Evolutionary conservation across 2,113 vertebrate species (phyloP), one percentile per base, ranked within the genome.

Genomic region (Elephas maximus): DNA sequence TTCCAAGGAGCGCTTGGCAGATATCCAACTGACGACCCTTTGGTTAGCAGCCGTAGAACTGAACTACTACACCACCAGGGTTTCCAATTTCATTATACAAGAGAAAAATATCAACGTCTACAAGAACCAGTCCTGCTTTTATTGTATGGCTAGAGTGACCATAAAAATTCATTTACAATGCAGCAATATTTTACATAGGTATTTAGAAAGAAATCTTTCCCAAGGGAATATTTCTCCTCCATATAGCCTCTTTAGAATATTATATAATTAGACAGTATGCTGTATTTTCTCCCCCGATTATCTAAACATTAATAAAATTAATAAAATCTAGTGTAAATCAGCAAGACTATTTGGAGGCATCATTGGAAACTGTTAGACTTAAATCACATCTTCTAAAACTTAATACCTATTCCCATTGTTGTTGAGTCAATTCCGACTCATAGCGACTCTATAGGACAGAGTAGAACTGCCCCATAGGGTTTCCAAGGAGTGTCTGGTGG

Each of bases 201-300:
- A 45, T 86, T 89, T 85, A 92, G n/a, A 89, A 96, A 9, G 9
- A 92, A 96, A 84, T 51, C 1, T 41, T 80, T 83, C 91, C 26
- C n/a, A 82, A 60, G 26, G 26, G 1, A 79, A 81, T 60, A 63
- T 44, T 79, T 37, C 71, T 93, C 79, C 51, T 76, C 20, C 0
- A 57, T 41, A 1, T 53, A 65, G 14, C 3, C 4, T 90, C 11
- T 5, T 94, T 65, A 45, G 45, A 83, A 93, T 37, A 63, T 12
- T 74, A 89, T 14, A 63, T 12, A 78, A 89, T 14, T 88, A 71
- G 11, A 89, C 4, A 45, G 20, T 30, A 45, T 37, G 37, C 63
- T 83, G 26, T 71, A 88, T 67, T 65, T 90, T 88, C 44, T 78
- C 67, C 6, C 1, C 10, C 8, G 18, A 44, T 63, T 90, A 73